A percentile compares a stretch with the other conserved stretches of the same genome.
These are phyloP conservation scores for Aleiodes sp. DNA, from an alignment of 1,140 invertebrate genomes.

Conservation along the genomic window DNA sequence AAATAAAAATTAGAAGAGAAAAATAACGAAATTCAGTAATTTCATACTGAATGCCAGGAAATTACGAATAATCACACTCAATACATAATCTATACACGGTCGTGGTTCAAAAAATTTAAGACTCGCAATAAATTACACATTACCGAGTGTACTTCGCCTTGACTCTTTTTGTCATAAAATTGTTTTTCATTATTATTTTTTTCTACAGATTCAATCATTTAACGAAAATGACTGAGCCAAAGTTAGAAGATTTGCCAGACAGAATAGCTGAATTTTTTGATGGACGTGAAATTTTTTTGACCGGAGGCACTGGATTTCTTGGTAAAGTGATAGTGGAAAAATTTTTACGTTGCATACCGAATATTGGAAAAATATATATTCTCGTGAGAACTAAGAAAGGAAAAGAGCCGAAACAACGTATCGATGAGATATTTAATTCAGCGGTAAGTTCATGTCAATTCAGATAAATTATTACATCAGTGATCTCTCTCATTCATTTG, in stretches of 20 bases:
- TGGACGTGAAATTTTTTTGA: constrained; percentile 68
- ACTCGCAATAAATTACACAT: neutral
- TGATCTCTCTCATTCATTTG: neutral
- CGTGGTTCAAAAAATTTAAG: neutral
- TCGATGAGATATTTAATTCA: constrained; percentile 76
- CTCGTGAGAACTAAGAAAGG: constrained; percentile 83
- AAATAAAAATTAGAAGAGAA: too few relatives aligned
- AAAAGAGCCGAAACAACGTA: constrained; percentile 74
- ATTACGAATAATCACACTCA: too few relatives aligned
- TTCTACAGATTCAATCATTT: constrained; percentile 24
- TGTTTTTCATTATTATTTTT: neutral
- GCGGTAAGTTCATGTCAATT: constrained; percentile 65
- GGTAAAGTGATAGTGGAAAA: constrained; percentile 80
- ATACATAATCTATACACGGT: too few relatives aligned
- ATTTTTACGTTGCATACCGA: constrained; percentile 72
- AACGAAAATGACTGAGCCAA: constrained; percentile 33
- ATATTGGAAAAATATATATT: constrained; percentile 78
- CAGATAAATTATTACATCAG: constrained; percentile 20
- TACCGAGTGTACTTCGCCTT: constrained; percentile 6
- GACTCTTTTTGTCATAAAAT: neutral
- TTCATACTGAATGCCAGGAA: too few relatives aligned
- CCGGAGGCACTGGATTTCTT: constrained; percentile 75
- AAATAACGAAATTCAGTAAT: too few relatives aligned
- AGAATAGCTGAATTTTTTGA: constrained; percentile 57
- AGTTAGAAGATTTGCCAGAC: constrained; percentile 53